Evolutionary conservation across 2,797 vertebrate genomes (phyloP).

Genomic region (Ceryle rudis): DNA sequence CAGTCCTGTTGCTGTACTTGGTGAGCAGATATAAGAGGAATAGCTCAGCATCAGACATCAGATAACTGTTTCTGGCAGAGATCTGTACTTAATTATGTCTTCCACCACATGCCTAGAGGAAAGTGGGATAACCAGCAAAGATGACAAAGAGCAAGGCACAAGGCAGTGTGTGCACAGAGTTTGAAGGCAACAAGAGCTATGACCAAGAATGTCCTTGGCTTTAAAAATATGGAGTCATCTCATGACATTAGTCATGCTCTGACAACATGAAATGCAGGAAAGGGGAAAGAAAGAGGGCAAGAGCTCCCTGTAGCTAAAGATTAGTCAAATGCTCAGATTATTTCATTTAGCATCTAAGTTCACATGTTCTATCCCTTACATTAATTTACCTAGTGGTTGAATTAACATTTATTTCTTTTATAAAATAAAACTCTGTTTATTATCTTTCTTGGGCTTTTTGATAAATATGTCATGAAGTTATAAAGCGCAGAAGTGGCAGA

Average conservation of each 20-base stretch:
- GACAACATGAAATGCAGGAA: background rate
- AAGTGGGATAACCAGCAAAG: background rate
- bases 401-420: background rate
- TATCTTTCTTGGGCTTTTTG: background rate
- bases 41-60: background rate
- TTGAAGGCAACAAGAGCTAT: background rate
- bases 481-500: background rate
- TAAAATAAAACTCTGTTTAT: background rate
- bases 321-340: background rate
- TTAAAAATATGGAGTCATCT: background rate
- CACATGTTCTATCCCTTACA: background rate
- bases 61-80: background rate
- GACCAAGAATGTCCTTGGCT: background rate
- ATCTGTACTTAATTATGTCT: accelerated
- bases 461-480: background rate
- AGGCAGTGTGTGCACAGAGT: background rate
- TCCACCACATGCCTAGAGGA: background rate
- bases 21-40: background rate
- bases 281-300: background rate
- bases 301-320: background rate
- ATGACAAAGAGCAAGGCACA: background rate
- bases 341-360: background rate
- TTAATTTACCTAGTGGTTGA: background rate
- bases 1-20: background rate
- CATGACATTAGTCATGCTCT: background rate